Conservation (phyloP, 2,888 invertebrate genomes). For the Alloscopus bannaensis region DNA sequence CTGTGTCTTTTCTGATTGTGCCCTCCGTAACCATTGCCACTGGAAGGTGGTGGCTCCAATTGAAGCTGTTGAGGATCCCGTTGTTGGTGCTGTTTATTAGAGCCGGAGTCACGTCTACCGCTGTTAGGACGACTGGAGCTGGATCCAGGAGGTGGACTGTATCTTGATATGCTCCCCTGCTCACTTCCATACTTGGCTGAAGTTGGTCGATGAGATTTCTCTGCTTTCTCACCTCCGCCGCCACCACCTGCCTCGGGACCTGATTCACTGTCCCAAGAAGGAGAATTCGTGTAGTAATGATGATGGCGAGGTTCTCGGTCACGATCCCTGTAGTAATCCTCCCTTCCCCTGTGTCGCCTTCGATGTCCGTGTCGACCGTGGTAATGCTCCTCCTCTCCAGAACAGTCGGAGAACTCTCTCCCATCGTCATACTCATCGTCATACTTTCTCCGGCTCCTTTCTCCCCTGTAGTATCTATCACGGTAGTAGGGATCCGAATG, state of each 20-base stretch:
- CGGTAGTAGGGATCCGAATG: conserved; percentile 61
- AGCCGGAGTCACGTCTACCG: conserved; percentile 39
- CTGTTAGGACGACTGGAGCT: conserved; percentile 51
- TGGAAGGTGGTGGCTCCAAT: conserved; percentile 49
- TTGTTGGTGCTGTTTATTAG: conserved; percentile 3
- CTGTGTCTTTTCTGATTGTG: conserved; percentile 9
- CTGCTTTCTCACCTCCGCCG: conserved; percentile 39
- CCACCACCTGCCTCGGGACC: conserved; percentile 61
- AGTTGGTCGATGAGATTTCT: conserved; percentile 34
- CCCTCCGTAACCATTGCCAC: conserved; percentile 34
- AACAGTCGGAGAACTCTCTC: conserved; percentile 69
- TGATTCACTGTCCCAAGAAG: conserved; percentile 72
- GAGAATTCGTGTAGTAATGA: conserved; percentile 70
- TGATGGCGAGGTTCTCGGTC: conserved; percentile 41
- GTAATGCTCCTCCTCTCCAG: conserved; percentile 68
- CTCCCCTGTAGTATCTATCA: conserved; percentile 48
- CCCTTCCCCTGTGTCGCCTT: conserved; percentile 52
- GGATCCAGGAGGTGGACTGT: conserved; percentile 37
- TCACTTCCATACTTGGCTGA: conserved; percentile 50
- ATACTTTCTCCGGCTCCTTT: conserved; percentile 42
- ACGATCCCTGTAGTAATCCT: conserved; percentile 58
- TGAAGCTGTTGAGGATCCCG: conserved; percentile 35
- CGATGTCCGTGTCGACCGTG: conserved; percentile 55
- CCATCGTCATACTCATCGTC: conserved; percentile 60
- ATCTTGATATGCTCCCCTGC: conserved; percentile 27